Conservation (phyloP, 2,797 vertebrate genomes). For the Peromyscus attwateri region DNA sequence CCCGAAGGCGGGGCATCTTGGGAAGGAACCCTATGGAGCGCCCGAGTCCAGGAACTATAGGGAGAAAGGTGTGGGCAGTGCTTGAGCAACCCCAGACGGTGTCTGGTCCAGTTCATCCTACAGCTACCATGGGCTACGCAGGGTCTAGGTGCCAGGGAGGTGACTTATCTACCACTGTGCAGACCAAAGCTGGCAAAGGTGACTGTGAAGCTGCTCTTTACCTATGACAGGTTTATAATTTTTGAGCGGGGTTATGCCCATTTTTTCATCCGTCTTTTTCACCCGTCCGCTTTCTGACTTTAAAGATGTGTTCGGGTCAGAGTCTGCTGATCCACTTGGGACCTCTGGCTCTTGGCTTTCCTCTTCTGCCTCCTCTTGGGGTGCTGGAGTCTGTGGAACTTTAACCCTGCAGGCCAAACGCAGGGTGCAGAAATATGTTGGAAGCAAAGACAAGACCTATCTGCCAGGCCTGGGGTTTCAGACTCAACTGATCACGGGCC, state of each 20-base stretch:
- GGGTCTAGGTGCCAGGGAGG: not conserved
- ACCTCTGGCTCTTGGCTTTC: slow-evolving; percentile 84
- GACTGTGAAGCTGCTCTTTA: slow-evolving; percentile 78
- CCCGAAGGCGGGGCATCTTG: slow-evolving; percentile 96
- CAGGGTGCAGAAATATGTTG: not conserved
- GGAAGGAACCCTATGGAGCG: slow-evolving; percentile 95
- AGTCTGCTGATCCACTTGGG: slow-evolving; percentile 76
- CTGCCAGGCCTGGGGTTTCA: not conserved
- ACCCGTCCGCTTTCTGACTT: slow-evolving; percentile 69
- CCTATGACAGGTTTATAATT: slow-evolving; percentile 92
- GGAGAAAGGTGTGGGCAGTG: not conserved
- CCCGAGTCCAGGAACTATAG: slow-evolving; percentile 93
- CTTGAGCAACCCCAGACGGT: not conserved
- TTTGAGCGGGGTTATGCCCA: slow-evolving; percentile 84
- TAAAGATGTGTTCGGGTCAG: slow-evolving; percentile 61
- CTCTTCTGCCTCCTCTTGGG: slow-evolving; percentile 84
- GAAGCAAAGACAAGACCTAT: not conserved
- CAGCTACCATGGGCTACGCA: not conserved
- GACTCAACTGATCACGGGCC: not conserved
- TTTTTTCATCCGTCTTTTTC: slow-evolving; percentile 87
- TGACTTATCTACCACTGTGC: not conserved
- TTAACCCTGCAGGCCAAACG: slow-evolving; percentile 85
- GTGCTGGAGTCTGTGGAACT: slow-evolving; percentile 81
- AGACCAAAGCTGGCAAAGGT: not conserved
- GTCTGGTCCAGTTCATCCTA: not conserved